Conservation (phyloP, 2,113 vertebrate genomes). For the Prunella himalayana region DNA sequence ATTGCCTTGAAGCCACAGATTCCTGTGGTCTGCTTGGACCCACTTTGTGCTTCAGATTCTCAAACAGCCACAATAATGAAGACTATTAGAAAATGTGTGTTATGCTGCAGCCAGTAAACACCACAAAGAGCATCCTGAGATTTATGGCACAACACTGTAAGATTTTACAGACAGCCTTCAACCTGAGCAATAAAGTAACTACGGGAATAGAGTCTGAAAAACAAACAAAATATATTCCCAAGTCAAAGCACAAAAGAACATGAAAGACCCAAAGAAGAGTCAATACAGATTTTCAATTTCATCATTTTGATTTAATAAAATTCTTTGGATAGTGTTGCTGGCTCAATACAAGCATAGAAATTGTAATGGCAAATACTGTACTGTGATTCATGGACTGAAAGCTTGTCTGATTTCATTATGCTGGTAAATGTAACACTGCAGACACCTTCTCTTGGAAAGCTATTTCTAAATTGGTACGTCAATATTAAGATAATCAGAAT, state of each 20-base stretch:
- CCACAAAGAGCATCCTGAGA: background rate
- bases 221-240: background rate
- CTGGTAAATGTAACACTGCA: slow-evolving; percentile 20
- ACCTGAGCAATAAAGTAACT: background rate
- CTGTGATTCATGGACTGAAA: slow-evolving; percentile 34
- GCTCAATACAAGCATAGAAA: background rate
- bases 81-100: slow-evolving; percentile 6
- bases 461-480: slow-evolving; percentile 18
- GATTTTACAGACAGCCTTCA: background rate
- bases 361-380: background rate
- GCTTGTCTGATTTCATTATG: slow-evolving; percentile 46
- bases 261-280: background rate
- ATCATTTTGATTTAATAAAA: slow-evolving; percentile 25
- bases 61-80: slow-evolving; percentile 32
- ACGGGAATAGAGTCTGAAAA: background rate
- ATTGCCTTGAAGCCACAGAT: slow-evolving; percentile 29
- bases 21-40: slow-evolving; percentile 26
- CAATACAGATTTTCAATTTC: slow-evolving; percentile 10
- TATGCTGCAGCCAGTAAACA: background rate
- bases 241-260: background rate
- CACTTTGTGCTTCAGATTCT: background rate
- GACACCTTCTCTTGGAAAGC: slow-evolving; percentile 11
- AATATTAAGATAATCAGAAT: slow-evolving; percentile 26
- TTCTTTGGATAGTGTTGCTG: background rate
- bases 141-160: background rate